phyloP scores from a whole-genome alignment of 2,113 vertebrate species.

The Ictalurus punctatus region DNA sequence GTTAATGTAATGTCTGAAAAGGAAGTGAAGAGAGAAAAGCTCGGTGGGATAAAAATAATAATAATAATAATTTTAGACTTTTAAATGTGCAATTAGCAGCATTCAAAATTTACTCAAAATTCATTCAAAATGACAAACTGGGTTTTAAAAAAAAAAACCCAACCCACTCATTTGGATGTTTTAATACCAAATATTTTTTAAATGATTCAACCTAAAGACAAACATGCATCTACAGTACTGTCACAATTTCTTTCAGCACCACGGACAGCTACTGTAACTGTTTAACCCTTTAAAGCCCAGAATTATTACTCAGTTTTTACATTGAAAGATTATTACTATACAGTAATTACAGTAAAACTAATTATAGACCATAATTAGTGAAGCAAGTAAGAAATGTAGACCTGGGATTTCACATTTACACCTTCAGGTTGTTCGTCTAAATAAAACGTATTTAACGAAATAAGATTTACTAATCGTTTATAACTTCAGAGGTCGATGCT shows the following conservation, averaged over 20 bases:
- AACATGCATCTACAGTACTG: not conserved
- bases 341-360: not conserved
- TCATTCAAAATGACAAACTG: not conserved
- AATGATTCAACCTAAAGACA: not conserved
- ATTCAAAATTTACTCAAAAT: not conserved
- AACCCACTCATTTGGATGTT: not conserved
- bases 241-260: constrained; percentile 64
- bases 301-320: not conserved
- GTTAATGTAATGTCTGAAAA: not conserved
- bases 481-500: not conserved
- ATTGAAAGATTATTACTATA: not conserved
- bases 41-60: not conserved
- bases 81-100: not conserved
- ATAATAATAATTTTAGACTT: not conserved
- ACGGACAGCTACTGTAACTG: constrained; percentile 62
- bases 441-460: not conserved
- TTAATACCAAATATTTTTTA: not conserved
- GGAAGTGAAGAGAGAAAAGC: not conserved
- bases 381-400: too few species aligned
- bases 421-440: not conserved
- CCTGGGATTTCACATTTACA: not conserved
- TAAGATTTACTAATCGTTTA: not conserved
- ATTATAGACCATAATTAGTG: not conserved
- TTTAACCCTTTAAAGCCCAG: not conserved
- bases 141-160: too few species aligned